Evolutionary conservation across 2,888 invertebrate species (phyloP).

Genomic region (Reticulitermes lucifugus): DNA sequence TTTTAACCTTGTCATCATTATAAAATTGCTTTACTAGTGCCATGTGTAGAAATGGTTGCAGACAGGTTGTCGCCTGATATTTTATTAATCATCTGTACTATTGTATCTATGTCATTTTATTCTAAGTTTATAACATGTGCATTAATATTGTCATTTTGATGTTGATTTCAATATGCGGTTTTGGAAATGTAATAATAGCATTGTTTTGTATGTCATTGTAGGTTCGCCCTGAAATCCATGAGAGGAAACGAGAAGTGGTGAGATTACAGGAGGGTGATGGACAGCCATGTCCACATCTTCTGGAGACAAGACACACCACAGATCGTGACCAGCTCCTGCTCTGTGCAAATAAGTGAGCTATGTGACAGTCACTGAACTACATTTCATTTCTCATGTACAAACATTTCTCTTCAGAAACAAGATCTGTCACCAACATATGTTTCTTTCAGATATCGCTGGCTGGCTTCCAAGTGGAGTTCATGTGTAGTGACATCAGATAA

Average conservation of each 20-base stretch:
- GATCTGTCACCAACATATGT: background rate
- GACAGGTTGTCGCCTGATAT: too few relatives aligned
- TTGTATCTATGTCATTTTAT: too few relatives aligned
- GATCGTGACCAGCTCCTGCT: conserved; percentile 58
- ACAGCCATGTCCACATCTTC: conserved; percentile 60
- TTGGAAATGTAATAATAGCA: background rate
- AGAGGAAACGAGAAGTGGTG: conserved; percentile 58
- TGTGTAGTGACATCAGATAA: conserved; percentile 59
- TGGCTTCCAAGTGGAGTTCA: conserved; percentile 68
- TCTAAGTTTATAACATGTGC: background rate
- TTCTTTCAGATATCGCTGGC: conserved; percentile 62
- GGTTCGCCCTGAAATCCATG: conserved; percentile 60
- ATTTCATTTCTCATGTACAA: background rate
- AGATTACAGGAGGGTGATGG: conserved; percentile 61
- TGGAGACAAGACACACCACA: conserved; percentile 59
- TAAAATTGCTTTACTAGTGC: too few relatives aligned
- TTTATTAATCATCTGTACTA: too few relatives aligned
- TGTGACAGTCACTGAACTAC: background rate
- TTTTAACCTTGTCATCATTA: too few relatives aligned
- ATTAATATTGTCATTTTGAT: too few relatives aligned
- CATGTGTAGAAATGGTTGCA: too few relatives aligned
- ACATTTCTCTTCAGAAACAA: too few relatives aligned
- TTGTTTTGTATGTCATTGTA: conserved; percentile 44
- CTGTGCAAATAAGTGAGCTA: conserved; percentile 59
- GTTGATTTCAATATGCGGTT: too few relatives aligned